Evolutionary conservation across 2,797 vertebrate genomes (phyloP), one percentile per base, ranked within the genome.

Genomic region (Nannoperca australis): DNA sequence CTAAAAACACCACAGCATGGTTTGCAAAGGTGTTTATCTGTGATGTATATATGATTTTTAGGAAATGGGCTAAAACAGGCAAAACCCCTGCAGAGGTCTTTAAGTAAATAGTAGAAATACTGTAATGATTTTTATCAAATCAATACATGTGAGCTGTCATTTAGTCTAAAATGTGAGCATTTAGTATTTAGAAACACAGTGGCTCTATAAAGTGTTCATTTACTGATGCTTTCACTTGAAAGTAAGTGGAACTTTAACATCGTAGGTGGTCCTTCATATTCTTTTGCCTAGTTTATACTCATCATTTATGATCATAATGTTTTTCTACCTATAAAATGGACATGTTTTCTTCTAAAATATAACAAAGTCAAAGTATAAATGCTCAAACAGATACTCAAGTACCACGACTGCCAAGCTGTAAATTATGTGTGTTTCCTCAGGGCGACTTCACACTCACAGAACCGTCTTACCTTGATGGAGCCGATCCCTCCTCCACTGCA

Each of bases 401-500:
- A 17, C 6, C 7, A 9, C 5, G 0, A 7, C 18, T 51, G 18
- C 4, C 53, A 53, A 54, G 49, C 22, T 54, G 3, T 50, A 15
- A 53, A 51, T 44, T 18, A 49, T 10, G 27, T 32, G 60, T 32
- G 11, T 44, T 45, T 56, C 7, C 18, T 40, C 61, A 58, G 20
- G 32, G 4, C 3, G 14, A 17, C 45, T 56, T 32, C 18, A 58
- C 12, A 22, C 40, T 18, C 4, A 7, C n/a, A 15, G 9, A 6
- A 11, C 20, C 5, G 11, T 54, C 82, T 88, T 94, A 99, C 98
- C 80, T 90, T 92, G 34, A 99, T 92, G 72, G 95, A 90, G 11
- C 97, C 97, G 42, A 99, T 97, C 71, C 98, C 97, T 51, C 95
- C 95, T 58, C 95, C 92, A 0, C 96, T 67, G 91, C 93, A 95